Conservation (phyloP, 2,888 invertebrate genomes). For the Ethmia dodecea region DNA sequence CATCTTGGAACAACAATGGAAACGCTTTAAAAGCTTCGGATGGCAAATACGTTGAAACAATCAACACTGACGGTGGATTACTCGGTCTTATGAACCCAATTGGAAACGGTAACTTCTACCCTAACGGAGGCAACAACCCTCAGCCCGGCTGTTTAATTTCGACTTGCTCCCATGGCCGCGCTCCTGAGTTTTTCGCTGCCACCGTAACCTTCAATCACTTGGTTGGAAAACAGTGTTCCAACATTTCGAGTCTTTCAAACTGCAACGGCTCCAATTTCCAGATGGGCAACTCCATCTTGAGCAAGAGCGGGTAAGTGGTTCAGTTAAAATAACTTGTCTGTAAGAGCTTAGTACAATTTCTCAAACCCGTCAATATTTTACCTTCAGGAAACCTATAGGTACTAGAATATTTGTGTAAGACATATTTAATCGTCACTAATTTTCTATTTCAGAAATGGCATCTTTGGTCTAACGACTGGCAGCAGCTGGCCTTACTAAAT, state of each 20-base stretch:
- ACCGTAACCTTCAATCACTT: constrained; percentile 40
- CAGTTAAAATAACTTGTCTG: too few relatives aligned
- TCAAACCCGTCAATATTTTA: not conserved
- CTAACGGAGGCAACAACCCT: constrained; percentile 45
- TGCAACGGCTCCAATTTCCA: constrained; percentile 24
- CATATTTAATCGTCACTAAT: too few relatives aligned
- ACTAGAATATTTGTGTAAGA: too few relatives aligned
- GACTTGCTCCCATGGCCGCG: constrained; percentile 47
- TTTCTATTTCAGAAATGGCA: constrained; percentile 24
- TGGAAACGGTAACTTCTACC: constrained; percentile 46
- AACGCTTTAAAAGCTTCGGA: constrained; percentile 31
- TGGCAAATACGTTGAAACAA: constrained; percentile 46
- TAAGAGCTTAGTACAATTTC: too few relatives aligned
- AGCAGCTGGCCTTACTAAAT: constrained; percentile 32
- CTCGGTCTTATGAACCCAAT: constrained; percentile 40
- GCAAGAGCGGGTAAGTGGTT: constrained; percentile 19
- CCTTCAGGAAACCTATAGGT: not conserved
- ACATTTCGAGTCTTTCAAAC: constrained; percentile 22
- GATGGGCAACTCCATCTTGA: constrained; percentile 30
- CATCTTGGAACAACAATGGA: constrained; percentile 34
- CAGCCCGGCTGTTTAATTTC: constrained; percentile 48
- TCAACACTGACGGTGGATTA: constrained; percentile 47
- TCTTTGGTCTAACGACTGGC: constrained; percentile 30
- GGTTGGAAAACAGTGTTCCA: constrained; percentile 34
- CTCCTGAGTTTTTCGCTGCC: constrained; percentile 39